Percentiles rank a stretch among this genome's conserved stretches.
These are phyloP conservation scores for Cheilosia grossa DNA, from an alignment of 2,888 invertebrate species.

Conservation along the genomic window DNA sequence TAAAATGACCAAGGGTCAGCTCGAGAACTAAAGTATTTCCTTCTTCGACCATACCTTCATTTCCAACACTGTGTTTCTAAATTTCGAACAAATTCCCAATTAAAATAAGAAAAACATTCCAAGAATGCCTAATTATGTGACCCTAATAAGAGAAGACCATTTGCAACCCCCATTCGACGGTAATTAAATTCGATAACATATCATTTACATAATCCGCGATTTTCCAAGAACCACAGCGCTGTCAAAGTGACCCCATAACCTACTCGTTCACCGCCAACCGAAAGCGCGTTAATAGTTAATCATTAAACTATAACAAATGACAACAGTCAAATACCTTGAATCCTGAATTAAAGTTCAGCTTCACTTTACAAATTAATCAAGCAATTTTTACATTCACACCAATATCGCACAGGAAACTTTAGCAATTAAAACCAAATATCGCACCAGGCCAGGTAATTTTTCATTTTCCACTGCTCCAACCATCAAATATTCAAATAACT, in stretches of 20 bases:
- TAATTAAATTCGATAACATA: constrained; percentile 35
- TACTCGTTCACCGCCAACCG: constrained; percentile 50
- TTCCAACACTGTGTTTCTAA: too few species aligned
- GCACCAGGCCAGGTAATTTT: constrained; percentile 14
- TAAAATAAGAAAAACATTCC: constrained; percentile 17
- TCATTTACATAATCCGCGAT: constrained; percentile 26
- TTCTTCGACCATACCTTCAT: too few species aligned
- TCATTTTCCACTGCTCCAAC: constrained; percentile 32
- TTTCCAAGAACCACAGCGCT: constrained; percentile 23
- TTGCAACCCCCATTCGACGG: background rate
- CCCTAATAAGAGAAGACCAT: constrained; percentile 9
- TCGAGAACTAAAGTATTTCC: too few species aligned
- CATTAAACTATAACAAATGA: constrained; percentile 40
- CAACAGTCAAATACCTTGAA: constrained; percentile 35
- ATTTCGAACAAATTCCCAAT: too few species aligned
- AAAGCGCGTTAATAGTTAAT: constrained; percentile 43
- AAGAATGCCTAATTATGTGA: background rate
- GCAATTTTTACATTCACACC: constrained; percentile 17
- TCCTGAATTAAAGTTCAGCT: constrained; percentile 41
- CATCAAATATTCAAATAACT: constrained; percentile 34
- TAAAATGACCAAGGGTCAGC: too few species aligned
- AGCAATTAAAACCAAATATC: constrained; percentile 37
- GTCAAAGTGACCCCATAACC: constrained; percentile 39
- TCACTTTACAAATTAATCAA: constrained; percentile 46
- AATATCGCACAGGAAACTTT: constrained; percentile 27